These are phyloP conservation scores for Oxystoma pomonae DNA, from an alignment of 2,888 invertebrate genomes.

Conservation along the genomic window DNA sequence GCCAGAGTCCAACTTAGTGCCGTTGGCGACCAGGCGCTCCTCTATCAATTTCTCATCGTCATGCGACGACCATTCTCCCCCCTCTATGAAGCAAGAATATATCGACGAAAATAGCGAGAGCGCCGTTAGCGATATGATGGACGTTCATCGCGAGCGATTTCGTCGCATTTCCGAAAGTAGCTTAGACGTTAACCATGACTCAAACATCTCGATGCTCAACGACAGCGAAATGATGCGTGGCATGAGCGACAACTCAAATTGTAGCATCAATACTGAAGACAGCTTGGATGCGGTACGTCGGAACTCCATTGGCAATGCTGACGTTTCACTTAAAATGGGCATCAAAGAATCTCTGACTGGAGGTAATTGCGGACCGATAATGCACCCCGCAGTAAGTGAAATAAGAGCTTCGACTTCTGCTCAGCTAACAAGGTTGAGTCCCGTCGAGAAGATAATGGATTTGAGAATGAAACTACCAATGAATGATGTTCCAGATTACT, in stretches of 20 bases:
- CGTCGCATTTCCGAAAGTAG: constrained; percentile 47
- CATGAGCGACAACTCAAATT: constrained; percentile 42
- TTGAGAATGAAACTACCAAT: constrained; percentile 63
- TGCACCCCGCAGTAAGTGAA: constrained; percentile 25
- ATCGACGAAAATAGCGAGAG: constrained; percentile 71
- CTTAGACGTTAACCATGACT: constrained; percentile 47
- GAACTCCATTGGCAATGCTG: constrained; percentile 32
- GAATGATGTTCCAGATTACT: constrained; percentile 49
- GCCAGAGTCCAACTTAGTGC: constrained; percentile 57
- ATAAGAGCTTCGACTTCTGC: constrained; percentile 21
- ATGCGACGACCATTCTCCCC: constrained; percentile 55
- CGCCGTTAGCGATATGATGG: constrained; percentile 49
- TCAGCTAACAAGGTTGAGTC: constrained; percentile 11
- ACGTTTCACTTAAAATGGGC: constrained; percentile 33
- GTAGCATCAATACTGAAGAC: constrained; percentile 41
- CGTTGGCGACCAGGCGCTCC: constrained; percentile 58
- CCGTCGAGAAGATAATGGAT: constrained; percentile 59
- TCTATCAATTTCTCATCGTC: constrained; percentile 55
- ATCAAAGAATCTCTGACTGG: constrained; percentile 16
- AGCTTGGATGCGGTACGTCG: constrained; percentile 39
- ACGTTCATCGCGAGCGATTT: constrained; percentile 39
- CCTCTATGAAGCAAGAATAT: constrained; percentile 60
- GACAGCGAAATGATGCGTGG: constrained; percentile 49
- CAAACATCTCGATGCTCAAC: constrained; percentile 47
- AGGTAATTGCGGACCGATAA: constrained; percentile 32